Percentiles rank a stretch among this genome's conserved stretches.
These are phyloP conservation scores for Frieseomelitta varia DNA, from an alignment of 1,140 invertebrate species.

Conservation along the genomic window DNA sequence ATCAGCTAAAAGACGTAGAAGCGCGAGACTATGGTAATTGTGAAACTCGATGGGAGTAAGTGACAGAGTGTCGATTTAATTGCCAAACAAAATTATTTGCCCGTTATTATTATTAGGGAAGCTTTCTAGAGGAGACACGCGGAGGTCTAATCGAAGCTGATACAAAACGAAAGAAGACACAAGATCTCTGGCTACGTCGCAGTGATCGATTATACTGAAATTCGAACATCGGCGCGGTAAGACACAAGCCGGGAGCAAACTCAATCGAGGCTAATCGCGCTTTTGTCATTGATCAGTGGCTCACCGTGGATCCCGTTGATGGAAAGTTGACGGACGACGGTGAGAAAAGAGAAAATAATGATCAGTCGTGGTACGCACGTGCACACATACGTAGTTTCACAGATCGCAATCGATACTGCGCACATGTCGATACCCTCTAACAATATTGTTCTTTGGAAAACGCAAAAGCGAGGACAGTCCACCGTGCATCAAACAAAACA, in stretches of 20 bases:
- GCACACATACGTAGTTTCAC: neutral
- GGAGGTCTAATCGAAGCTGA: neutral
- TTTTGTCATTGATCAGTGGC: slow-evolving; percentile 1
- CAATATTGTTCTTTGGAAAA: neutral
- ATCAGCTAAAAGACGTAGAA: neutral
- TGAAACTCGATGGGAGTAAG: neutral
- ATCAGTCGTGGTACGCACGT: too few species aligned
- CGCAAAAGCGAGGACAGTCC: neutral
- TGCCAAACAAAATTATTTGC: neutral
- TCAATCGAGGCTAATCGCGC: slow-evolving; percentile 22
- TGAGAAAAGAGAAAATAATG: slow-evolving; percentile 6
- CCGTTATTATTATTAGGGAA: too few species aligned
- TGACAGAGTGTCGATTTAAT: neutral
- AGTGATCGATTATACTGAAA: too few species aligned
- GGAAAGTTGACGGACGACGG: neutral
- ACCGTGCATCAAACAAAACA: neutral
- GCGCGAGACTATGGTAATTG: neutral
- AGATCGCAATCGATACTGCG: slow-evolving; percentile 1
- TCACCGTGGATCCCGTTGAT: slow-evolving; percentile 7
- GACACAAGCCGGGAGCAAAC: neutral
- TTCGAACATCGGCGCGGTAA: too few species aligned
- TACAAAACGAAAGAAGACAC: too few species aligned
- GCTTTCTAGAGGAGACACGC: neutral
- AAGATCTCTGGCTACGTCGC: too few species aligned
- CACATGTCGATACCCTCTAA: neutral